phyloP scores from a whole-genome alignment of 1,140 invertebrate species.

The Drosophila mayri region DNA sequence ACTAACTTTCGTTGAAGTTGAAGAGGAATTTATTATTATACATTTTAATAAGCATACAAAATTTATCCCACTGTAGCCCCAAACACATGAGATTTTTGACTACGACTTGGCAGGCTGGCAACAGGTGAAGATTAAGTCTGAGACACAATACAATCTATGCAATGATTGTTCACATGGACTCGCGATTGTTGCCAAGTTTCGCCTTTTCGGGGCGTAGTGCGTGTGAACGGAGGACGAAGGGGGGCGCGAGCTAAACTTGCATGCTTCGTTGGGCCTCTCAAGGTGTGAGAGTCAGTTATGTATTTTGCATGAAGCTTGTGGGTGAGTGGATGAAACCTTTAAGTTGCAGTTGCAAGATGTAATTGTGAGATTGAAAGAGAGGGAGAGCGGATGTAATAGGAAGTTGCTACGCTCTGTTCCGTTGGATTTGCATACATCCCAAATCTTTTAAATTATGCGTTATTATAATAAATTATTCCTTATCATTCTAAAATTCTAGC shows the following conservation, averaged over 20 bases:
- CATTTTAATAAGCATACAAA: too few relatives aligned
- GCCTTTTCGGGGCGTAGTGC: slow-evolving; percentile 16
- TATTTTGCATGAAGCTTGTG: slow-evolving; percentile 12
- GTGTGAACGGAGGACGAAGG: slow-evolving; percentile 13
- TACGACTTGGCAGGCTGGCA: slow-evolving; percentile 18
- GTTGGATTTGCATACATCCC: too few relatives aligned
- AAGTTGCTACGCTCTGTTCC: neutral
- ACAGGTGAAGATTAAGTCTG: slow-evolving; percentile 3
- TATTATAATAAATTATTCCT: neutral
- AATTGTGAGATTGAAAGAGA: neutral
- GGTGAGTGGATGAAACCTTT: slow-evolving; percentile 4
- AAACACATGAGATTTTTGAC: slow-evolving; percentile 2
- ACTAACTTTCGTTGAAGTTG: too few relatives aligned
- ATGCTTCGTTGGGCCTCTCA: slow-evolving; percentile 33
- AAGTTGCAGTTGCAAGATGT: slow-evolving; percentile 17
- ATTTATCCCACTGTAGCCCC: neutral
- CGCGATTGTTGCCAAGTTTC: slow-evolving; percentile 16
- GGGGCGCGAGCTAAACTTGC: slow-evolving; percentile 13
- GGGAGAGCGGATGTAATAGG: slow-evolving; percentile 2
- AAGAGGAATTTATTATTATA: too few relatives aligned
- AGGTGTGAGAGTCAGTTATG: slow-evolving; percentile 30
- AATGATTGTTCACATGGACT: slow-evolving; percentile 23
- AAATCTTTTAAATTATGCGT: too few relatives aligned
- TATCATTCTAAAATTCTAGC: neutral
- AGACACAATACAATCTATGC: slow-evolving; percentile 15